Percentiles rank a stretch among this genome's conserved stretches.
These are phyloP conservation scores for Rissa tridactyla DNA, from an alignment of 2,113 vertebrate genomes.

Conservation along the genomic window DNA sequence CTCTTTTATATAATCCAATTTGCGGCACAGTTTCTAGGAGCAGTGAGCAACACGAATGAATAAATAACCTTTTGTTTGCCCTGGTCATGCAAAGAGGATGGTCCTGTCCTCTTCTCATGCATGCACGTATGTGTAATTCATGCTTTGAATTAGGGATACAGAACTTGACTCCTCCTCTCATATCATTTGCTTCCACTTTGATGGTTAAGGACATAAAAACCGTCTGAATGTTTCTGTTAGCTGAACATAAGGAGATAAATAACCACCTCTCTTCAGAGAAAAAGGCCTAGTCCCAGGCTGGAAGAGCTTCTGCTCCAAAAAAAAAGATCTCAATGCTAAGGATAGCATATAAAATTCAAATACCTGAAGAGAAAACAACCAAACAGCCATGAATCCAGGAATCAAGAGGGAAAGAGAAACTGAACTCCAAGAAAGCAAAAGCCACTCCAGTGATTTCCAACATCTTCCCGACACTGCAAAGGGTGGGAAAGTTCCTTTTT, in stretches of 20 bases:
- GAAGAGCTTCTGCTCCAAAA: background rate
- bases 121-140: background rate
- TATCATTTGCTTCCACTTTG: background rate
- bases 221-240: background rate
- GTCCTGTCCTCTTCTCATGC: background rate
- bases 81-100: background rate
- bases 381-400: background rate
- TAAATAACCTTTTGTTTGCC: background rate
- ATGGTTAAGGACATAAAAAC: background rate
- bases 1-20: background rate
- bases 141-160: background rate
- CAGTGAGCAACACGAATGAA: background rate
- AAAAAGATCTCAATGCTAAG: background rate
- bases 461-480: background rate
- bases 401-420: fast-evolving
- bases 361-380: background rate
- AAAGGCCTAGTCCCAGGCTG: background rate
- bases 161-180: background rate
- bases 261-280: background rate
- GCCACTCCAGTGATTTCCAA: background rate
- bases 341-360: background rate
- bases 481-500: background rate
- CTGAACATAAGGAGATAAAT: background rate
- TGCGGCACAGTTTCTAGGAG: background rate
- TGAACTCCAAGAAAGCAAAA: background rate